Percentiles rank a stretch among this genome's conserved stretches.
phyloP scores from a whole-genome alignment of 1,140 invertebrate genomes.

The Pomacea maculata region DNA sequence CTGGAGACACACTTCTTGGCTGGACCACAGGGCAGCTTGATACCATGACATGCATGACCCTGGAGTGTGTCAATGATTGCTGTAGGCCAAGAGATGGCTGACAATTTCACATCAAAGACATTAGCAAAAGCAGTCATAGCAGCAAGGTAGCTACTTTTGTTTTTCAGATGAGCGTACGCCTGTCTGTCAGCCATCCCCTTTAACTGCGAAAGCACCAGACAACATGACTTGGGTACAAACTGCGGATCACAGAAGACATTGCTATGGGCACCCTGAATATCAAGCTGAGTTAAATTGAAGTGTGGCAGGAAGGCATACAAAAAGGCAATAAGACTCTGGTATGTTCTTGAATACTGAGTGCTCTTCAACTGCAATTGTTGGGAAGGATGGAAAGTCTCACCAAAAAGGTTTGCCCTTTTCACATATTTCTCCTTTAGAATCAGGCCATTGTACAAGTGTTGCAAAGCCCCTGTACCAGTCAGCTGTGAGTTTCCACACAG shows the following conservation, averaged over 20 bases:
- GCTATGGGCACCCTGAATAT: conserved; percentile 61
- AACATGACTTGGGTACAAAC: conserved; percentile 76
- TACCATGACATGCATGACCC: conserved; percentile 84
- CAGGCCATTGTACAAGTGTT: conserved; percentile 81
- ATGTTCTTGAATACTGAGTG: conserved; percentile 85
- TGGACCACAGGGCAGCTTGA: conserved; percentile 75
- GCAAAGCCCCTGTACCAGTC: conserved; percentile 76
- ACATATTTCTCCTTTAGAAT: conserved; percentile 77
- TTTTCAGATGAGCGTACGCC: conserved; percentile 35
- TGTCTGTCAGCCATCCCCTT: conserved; percentile 37
- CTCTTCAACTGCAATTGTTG: conserved; percentile 78
- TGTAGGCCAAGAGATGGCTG: conserved; percentile 25
- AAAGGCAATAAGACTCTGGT: conserved; percentile 86
- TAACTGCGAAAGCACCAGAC: conserved; percentile 64
- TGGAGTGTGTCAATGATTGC: conserved; percentile 82
- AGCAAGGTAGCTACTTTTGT: conserved; percentile 17
- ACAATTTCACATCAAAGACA: conserved; percentile 26
- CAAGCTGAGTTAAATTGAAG: conserved; percentile 68
- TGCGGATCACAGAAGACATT: conserved; percentile 46
- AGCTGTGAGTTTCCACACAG: conserved; percentile 74
- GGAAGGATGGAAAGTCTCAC: conserved; percentile 65
- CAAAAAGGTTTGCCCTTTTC: conserved; percentile 69
- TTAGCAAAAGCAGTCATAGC: conserved; percentile 29
- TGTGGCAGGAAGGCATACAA: conserved; percentile 78
- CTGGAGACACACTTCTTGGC: conserved; percentile 33